A percentile compares a stretch with the other conserved stretches of the same genome.
Conservation (phyloP, 1,140 invertebrate genomes). For the Trichogramma pretiosum region DNA sequence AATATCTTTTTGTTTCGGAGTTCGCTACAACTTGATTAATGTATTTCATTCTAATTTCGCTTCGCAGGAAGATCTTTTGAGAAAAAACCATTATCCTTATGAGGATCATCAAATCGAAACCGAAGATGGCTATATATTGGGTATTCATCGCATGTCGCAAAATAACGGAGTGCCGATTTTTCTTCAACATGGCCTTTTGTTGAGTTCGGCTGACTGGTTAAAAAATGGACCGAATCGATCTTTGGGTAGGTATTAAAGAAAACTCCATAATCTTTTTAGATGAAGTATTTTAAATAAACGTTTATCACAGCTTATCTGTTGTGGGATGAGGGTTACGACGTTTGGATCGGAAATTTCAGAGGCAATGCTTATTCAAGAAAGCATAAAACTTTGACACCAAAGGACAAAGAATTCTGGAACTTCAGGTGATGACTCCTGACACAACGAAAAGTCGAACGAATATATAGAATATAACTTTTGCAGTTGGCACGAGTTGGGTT, state of each 20-base stretch:
- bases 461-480: conserved; percentile 3
- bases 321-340: conserved; percentile 59
- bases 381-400: conserved; percentile 46
- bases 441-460: background rate
- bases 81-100: background rate
- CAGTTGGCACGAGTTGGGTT: conserved; percentile 54
- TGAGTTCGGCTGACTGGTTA: background rate
- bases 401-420: conserved; percentile 48
- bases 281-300: background rate
- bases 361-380: conserved; percentile 58
- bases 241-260: background rate
- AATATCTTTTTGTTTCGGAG: no score
- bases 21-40: no score
- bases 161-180: background rate
- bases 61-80: no score
- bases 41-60: no score
- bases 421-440: conserved; percentile 42
- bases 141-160: background rate
- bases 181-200: background rate
- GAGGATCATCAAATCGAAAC: background rate
- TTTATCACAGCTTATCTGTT: conserved; percentile 49
- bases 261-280: background rate
- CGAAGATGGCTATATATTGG: background rate
- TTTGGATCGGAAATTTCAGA: conserved; percentile 58
- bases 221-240: no score